Evolutionary conservation across 2,888 invertebrate genomes (phyloP), one percentile per base, ranked within the genome.

Genomic region (Neoitamus cyanurus): DNA sequence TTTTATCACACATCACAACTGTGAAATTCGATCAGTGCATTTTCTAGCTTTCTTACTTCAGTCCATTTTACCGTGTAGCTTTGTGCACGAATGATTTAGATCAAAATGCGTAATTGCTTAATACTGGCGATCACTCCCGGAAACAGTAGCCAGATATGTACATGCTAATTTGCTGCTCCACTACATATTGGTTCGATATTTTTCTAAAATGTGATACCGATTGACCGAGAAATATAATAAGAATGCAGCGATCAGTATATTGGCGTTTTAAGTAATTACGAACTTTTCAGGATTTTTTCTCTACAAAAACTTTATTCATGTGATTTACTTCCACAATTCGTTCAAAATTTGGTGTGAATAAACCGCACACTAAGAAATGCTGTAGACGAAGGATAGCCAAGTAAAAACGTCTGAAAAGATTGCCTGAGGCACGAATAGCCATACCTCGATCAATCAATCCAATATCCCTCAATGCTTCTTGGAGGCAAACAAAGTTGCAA

Each of bases 51-150:
- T 73, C 31, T 34, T 73, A 13, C 9, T 20, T 73, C 73, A 2
- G 15, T 30, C 31, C 20, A 73, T 34, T 73, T 73, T 73, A 73
- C 73, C 34, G 36, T 73, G 73, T 73, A 36, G 73, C 34, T 73
- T 73, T 73, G 73, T 34, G 20, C 31, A 36, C 34, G 15, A 73
- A 73, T 73, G 31, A 25, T 36, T 73, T 34, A 11, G 5, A 73
- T 34, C 36, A 73, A 73, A 73, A 73, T 73, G 73, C 73, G 15
- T 73, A 73, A 73, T 73, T 73, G 73, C 36, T 36, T 15, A 73
- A 36, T 20, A 34, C 36, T 73, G 72, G 72, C 15, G 72, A 34
- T 58, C 15, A 25, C 20, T 20, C 58, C 58, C 58, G 58, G 58
- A 58, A 73, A 73, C 69, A 2, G 69, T 69, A 28, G 69, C 69